Evolutionary conservation across 2,797 vertebrate species (phyloP).

Genomic region (Gambelia wislizenii): DNA sequence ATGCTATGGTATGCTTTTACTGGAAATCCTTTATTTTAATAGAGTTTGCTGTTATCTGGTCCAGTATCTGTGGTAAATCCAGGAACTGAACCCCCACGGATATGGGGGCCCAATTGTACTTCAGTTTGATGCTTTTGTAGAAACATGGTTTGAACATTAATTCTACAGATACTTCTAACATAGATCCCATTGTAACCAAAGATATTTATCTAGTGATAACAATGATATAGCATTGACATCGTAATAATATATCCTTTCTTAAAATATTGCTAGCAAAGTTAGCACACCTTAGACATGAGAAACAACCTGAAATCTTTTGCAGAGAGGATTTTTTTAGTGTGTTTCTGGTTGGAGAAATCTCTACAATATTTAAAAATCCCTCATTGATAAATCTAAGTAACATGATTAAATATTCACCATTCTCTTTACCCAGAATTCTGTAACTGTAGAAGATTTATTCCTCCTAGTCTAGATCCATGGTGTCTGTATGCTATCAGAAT

Average conservation of each 20-base stretch:
- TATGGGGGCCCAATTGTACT: too few species aligned
- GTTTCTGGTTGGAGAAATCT: neutral
- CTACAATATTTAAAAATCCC: conserved; percentile 34
- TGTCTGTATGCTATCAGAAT: conserved; percentile 45
- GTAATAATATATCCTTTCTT: neutral
- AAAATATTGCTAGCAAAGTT: neutral
- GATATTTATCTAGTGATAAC: neutral
- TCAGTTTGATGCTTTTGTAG: neutral
- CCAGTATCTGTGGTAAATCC: too few species aligned
- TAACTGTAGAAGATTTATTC: conserved; percentile 39
- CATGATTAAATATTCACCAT: conserved; percentile 22
- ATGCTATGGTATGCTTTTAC: too few species aligned
- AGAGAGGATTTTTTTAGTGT: conserved; percentile 39
- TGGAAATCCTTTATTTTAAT: too few species aligned
- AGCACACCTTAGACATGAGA: neutral
- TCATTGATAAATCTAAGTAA: conserved; percentile 39
- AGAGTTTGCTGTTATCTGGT: too few species aligned
- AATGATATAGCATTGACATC: neutral
- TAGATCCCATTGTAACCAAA: neutral
- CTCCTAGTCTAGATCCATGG: neutral
- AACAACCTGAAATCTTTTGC: conserved; percentile 2
- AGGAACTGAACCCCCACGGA: too few species aligned
- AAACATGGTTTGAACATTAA: conserved; percentile 34
- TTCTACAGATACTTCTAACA: neutral
- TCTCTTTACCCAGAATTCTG: conserved; percentile 2